Evolutionary conservation across 2,888 invertebrate genomes (phyloP).

Genomic region (Drosophila fulvimacula): DNA sequence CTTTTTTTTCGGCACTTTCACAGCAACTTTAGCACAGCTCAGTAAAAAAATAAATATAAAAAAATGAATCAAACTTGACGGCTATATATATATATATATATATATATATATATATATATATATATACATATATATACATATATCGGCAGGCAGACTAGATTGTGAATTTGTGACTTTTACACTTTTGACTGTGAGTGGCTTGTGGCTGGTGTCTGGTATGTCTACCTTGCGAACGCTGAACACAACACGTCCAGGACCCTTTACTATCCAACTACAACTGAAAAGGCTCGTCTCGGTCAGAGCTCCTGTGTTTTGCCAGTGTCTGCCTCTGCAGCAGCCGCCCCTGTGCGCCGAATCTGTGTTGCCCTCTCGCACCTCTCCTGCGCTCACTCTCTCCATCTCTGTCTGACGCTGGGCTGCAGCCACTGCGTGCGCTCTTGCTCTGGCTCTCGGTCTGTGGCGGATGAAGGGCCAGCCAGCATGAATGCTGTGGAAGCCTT

Average conservation of each 20-base stretch:
- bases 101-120: not conserved
- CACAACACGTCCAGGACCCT: slow-evolving; percentile 82
- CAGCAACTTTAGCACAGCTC: slow-evolving; percentile 14
- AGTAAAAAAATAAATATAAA: slow-evolving; percentile 22
- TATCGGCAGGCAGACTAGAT: slow-evolving; percentile 14
- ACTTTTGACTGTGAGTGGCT: slow-evolving; percentile 9
- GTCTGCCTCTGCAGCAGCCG: slow-evolving; percentile 55
- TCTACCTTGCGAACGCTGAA: slow-evolving; percentile 69
- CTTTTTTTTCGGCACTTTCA: not conserved
- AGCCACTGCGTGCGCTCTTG: not conserved
- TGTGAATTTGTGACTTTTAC: slow-evolving; percentile 22
- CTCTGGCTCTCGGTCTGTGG: slow-evolving; percentile 2
- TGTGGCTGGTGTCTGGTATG: slow-evolving; percentile 24
- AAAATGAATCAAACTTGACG: not conserved
- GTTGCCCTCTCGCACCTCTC: slow-evolving; percentile 9
- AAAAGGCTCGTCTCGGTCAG: slow-evolving; percentile 67
- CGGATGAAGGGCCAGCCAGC: slow-evolving; percentile 14
- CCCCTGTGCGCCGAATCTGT: slow-evolving; percentile 62
- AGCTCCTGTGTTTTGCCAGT: slow-evolving; percentile 26
- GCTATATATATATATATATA: not conserved
- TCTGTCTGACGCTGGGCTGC: slow-evolving; percentile 23
- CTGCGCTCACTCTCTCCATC: slow-evolving; percentile 13
- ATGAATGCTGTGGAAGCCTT: slow-evolving; percentile 20
- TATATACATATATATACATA: not conserved
- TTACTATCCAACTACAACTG: slow-evolving; percentile 85